A percentile compares a stretch with the other conserved stretches of the same genome.
Evolutionary conservation across 2,888 invertebrate species (phyloP).

Genomic region (Seladonia tumulorum): DNA sequence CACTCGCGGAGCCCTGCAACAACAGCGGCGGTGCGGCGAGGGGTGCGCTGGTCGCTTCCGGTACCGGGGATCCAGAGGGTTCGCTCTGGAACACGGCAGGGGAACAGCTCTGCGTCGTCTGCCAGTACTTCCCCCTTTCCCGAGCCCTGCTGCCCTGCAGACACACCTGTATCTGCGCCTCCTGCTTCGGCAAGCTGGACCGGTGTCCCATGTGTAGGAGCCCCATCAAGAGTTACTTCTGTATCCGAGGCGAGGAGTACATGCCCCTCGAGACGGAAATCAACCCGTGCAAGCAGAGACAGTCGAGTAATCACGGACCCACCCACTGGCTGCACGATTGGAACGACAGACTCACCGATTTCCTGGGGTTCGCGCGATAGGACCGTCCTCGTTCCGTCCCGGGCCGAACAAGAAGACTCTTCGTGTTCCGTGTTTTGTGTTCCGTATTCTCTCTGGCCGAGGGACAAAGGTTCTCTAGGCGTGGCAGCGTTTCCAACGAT

Average conservation of each 20-base stretch:
- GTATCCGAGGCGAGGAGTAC: slow-evolving; percentile 92
- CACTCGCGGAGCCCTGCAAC: slow-evolving; percentile 85
- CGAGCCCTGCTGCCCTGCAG: slow-evolving; percentile 93
- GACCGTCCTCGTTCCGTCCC: slow-evolving; percentile 2
- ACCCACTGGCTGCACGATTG: slow-evolving; percentile 87
- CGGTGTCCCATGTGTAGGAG: slow-evolving; percentile 95
- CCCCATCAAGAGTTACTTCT: slow-evolving; percentile 93
- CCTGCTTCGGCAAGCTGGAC: slow-evolving; percentile 92
- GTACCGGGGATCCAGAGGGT: slow-evolving; percentile 84
- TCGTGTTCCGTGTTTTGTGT: not conserved
- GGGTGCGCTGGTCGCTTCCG: slow-evolving; percentile 81
- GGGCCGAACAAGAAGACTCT: not conserved
- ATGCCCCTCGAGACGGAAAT: slow-evolving; percentile 85
- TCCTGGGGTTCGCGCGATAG: slow-evolving; percentile 89
- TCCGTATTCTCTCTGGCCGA: not conserved
- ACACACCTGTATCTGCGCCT: slow-evolving; percentile 93
- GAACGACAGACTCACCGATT: slow-evolving; percentile 90
- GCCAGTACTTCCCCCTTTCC: slow-evolving; percentile 91
- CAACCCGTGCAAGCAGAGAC: slow-evolving; percentile 84
- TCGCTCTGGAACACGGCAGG: slow-evolving; percentile 86
- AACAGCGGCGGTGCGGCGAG: slow-evolving; percentile 75
- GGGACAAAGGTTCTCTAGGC: not conserved
- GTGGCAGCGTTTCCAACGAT: not conserved
- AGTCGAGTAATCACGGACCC: slow-evolving; percentile 81
- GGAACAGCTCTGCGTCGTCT: slow-evolving; percentile 92